Percentiles rank a stretch among this genome's conserved stretches.
phyloP scores from a whole-genome alignment of 2,888 invertebrate genomes.

The Scaptomyza parva region DNA sequence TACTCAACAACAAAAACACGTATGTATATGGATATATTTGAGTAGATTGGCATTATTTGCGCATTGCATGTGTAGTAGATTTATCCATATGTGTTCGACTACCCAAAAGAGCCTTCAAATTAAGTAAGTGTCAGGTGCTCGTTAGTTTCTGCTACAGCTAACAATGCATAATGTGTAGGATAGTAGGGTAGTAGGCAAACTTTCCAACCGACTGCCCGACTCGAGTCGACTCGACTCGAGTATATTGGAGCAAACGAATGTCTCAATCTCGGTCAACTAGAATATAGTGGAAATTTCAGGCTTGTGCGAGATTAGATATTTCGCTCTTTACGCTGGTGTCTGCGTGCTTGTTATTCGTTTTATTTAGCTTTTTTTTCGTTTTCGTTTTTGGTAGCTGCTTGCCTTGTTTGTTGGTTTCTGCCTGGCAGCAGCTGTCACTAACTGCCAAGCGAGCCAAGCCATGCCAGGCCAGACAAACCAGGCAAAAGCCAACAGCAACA shows the following conservation, averaged over 20 bases:
- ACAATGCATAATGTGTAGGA: conserved; percentile 1
- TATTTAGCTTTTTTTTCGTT: conserved; percentile 16
- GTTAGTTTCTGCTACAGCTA: conserved; percentile 12
- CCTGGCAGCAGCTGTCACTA: conserved; percentile 72
- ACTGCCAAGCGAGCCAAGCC: conserved; percentile 59
- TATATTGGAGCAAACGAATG: conserved; percentile 9
- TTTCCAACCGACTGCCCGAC: neutral
- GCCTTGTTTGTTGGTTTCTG: conserved; percentile 13
- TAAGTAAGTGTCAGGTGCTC: conserved; percentile 22
- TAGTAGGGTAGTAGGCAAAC: neutral
- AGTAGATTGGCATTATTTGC: neutral
- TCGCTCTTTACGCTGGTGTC: conserved; percentile 31
- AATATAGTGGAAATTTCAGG: conserved; percentile 20
- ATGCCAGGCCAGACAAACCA: conserved; percentile 21
- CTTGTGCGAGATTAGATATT: conserved; percentile 51
- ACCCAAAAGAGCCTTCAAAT: conserved; percentile 6
- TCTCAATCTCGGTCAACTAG: conserved; percentile 29
- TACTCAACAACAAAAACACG: neutral
- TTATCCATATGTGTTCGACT: neutral
- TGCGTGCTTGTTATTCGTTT: conserved; percentile 15
- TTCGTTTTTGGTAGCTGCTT: neutral
- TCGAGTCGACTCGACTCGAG: too few species aligned
- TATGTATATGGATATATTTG: neutral
- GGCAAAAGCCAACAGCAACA: conserved; percentile 16
- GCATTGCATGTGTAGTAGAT: neutral